Evolutionary conservation across 2,113 vertebrate species (phyloP), one percentile per base, ranked within the genome.

Genomic region (Archocentrus centrarchus): DNA sequence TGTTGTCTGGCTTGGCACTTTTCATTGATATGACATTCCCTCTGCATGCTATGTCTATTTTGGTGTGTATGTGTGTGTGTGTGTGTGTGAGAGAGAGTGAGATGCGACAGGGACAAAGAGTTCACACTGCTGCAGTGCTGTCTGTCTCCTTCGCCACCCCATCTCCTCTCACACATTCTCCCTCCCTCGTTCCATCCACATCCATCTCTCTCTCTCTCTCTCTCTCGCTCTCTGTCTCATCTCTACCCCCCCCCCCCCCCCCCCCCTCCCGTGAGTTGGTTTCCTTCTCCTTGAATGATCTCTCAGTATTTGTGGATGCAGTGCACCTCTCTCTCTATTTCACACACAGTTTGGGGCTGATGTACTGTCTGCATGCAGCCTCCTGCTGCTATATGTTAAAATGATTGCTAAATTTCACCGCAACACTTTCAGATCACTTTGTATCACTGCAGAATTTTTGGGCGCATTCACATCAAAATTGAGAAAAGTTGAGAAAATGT

Each of bases 111-210:
- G 90, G 89, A 92, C 94, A 90, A 85, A 93, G 87, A 91, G 90
- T 93, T 91, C 88, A 90, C 85, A 90, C 92, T 89, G 90, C 94
- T 85, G 91, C 83, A 86, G 27, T 84, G 70, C 81, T 87, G 89
- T 91, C 90, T 90, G 7, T 77, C 86, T 90, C 84, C 37, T 57
- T 59, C 14, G 7, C 13, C 64, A 30, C 64, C 82, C 63, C 68
- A 15, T 81, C 63, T 79, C 77, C 77, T 85, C 68, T 66, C 73
- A 59, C 77, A 53, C 81, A 75, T 80, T 73, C 75, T 84, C 50
- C 55, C 63, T 75, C 68, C 75, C 68, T 80, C 76, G 77, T 75
- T 73, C 68, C 68, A 32, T n/a, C 68, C 18, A 15, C 84, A 80
- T 87, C 76, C 85, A 59, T 75, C 61, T 77, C 77, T 57, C 32